phyloP scores from a whole-genome alignment of 2,797 vertebrate genomes.

The Capromys pilorides region DNA sequence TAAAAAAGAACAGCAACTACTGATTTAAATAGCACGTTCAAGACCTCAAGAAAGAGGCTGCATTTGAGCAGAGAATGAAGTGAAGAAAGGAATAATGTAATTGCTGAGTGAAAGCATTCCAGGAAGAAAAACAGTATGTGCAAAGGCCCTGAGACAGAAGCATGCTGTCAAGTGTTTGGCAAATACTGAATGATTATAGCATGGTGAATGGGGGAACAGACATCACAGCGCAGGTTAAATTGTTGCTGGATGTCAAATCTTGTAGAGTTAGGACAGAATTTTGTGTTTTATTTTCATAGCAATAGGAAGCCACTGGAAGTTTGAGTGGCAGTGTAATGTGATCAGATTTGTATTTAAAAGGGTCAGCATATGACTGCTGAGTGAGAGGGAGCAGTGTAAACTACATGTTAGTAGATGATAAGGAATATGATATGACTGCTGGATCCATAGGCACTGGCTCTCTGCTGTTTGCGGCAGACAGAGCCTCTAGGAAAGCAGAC shows the following conservation, averaged over 20 bases:
- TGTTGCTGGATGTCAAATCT: neutral
- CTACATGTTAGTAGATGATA: neutral
- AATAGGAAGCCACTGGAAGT: neutral
- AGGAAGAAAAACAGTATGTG: neutral
- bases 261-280: neutral
- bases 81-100: neutral
- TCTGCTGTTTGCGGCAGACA: neutral
- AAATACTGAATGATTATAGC: neutral
- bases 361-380: neutral
- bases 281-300: neutral
- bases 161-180: neutral
- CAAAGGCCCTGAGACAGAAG: neutral
- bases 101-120: neutral
- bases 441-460: neutral
- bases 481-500: neutral
- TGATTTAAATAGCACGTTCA: neutral
- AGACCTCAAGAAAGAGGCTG: neutral
- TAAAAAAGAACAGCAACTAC: neutral
- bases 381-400: neutral
- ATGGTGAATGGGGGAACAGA: neutral
- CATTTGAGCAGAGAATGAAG: conserved; percentile 10
- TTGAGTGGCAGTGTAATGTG: neutral
- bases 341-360: neutral
- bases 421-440: neutral
- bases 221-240: neutral